A percentile compares a stretch with the other conserved stretches of the same genome.
Conservation (phyloP, 2,113 vertebrate species). For the Coreoperca whiteheadi region DNA sequence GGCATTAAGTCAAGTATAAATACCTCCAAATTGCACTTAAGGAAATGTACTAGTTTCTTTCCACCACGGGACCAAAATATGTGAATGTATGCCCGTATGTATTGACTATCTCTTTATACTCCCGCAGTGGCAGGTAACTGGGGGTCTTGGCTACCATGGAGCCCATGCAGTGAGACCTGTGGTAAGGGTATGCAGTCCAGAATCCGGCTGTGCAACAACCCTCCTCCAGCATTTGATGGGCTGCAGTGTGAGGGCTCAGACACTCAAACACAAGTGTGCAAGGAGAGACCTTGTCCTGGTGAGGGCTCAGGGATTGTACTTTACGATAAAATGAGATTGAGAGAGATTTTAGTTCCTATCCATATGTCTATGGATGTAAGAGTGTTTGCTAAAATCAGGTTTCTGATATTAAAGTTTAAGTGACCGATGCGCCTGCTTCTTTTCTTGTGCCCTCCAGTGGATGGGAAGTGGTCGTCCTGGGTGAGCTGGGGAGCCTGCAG, state of each 20-base stretch:
- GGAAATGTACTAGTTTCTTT: not conserved
- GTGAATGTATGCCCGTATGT: not conserved
- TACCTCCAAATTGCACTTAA: not conserved
- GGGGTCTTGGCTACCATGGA: constrained; percentile 93
- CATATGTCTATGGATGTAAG: not conserved
- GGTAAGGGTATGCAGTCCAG: constrained; percentile 91
- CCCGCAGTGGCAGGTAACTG: constrained; percentile 90
- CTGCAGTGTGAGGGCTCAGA: constrained; percentile 86
- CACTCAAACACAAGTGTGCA: constrained; percentile 91
- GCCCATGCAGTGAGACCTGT: constrained; percentile 90
- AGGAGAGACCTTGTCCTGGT: constrained; percentile 91
- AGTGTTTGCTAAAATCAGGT: not conserved
- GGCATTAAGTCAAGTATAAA: not conserved
- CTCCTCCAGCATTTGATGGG: constrained; percentile 89
- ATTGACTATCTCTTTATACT: constrained; percentile 42
- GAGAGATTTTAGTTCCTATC: not conserved
- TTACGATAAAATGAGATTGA: not conserved
- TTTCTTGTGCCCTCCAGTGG: constrained; percentile 83
- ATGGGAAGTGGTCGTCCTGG: constrained; percentile 94
- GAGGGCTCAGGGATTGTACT: not conserved
- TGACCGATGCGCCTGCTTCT: not conserved
- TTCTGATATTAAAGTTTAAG: not conserved
- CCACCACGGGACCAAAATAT: not conserved
- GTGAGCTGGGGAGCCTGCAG: constrained; percentile 92
- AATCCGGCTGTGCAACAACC: constrained; percentile 89